Conservation (phyloP, 2,113 vertebrate species). For the Hyla sarda region DNA sequence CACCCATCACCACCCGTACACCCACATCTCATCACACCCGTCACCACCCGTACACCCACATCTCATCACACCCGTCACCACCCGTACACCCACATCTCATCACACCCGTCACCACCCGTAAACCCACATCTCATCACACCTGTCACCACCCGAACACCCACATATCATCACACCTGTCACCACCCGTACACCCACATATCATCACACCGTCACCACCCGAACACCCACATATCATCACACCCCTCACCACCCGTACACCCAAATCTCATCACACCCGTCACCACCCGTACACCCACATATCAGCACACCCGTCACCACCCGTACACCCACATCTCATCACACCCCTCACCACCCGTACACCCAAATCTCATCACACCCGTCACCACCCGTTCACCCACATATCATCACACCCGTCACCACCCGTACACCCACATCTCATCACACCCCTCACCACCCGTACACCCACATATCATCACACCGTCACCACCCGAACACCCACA, state of each 20-base stretch:
- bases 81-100: not conserved
- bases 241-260: not conserved
- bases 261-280: not conserved
- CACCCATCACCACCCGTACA: not conserved
- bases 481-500: not conserved
- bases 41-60: not conserved
- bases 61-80: not conserved
- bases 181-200: not conserved
- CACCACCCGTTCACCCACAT: not conserved
- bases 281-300: not conserved
- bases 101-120: not conserved
- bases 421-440: not conserved
- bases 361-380: not conserved
- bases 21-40: not conserved
- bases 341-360: not conserved
- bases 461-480: not conserved
- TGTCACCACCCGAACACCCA: not conserved
- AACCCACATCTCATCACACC: not conserved
- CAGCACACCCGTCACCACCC: not conserved
- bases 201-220: not conserved
- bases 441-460: not conserved
- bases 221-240: not conserved
- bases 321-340: not conserved
- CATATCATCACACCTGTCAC: not conserved
- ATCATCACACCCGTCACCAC: not conserved